Evolutionary conservation across 2,113 vertebrate genomes (phyloP).

Genomic region (Leptodactylus fuscus): DNA sequence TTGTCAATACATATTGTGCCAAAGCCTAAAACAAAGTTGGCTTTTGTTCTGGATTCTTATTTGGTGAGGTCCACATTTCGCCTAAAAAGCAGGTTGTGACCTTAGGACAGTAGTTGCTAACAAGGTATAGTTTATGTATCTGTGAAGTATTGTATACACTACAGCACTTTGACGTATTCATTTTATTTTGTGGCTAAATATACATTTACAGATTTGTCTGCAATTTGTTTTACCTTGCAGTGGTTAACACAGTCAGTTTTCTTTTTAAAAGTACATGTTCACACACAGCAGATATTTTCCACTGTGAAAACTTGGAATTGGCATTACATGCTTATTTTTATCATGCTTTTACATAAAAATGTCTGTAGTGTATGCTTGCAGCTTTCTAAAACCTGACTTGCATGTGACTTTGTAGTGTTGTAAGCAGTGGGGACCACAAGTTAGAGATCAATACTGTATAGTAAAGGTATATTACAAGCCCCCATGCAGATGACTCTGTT

Average conservation of each 20-base stretch:
- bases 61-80: not conserved
- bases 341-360: no score
- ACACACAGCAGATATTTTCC: no score
- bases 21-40: slow-evolving; percentile 50
- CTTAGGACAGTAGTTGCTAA: not conserved
- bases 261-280: no score
- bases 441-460: no score
- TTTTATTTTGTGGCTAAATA: not conserved
- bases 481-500: no score
- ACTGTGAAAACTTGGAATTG: no score
- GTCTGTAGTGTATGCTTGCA: no score
- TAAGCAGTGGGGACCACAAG: no score
- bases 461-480: no score
- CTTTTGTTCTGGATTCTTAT: slow-evolving; percentile 37
- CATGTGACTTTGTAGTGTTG: no score
- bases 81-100: slow-evolving; percentile 13
- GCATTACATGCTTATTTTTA: no score
- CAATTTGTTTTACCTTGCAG: not conserved
- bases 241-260: not conserved
- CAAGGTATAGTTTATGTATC: not conserved
- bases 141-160: not conserved
- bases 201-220: not conserved
- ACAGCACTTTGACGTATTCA: not conserved
- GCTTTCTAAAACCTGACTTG: no score
- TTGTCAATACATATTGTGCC: slow-evolving; percentile 53